A percentile compares a stretch with the other conserved stretches of the same genome.
phyloP scores from a whole-genome alignment of 35 echinoderm and acorn worm species.

The Patiria miniata region DNA sequence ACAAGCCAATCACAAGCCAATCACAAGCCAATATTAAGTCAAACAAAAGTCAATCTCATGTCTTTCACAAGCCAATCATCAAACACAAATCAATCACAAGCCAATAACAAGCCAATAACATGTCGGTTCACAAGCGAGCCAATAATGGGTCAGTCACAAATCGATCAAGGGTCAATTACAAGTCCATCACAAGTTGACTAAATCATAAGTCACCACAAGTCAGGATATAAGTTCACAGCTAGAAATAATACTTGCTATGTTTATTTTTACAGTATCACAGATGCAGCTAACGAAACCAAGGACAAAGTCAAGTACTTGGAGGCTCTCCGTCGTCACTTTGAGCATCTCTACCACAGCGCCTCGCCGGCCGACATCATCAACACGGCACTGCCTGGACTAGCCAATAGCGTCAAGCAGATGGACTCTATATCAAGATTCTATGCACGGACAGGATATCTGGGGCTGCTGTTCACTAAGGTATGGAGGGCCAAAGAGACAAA shows the following conservation, averaged over 20 bases:
- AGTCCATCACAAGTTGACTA: no score
- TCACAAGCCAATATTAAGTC: no score
- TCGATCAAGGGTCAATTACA: no score
- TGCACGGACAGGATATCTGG: slow-evolving; percentile 86
- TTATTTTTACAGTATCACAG: slow-evolving; percentile 73
- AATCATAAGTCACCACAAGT: no score
- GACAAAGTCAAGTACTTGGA: slow-evolving; percentile 98
- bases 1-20: no score
- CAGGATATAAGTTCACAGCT: no score
- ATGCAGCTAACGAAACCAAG: slow-evolving; percentile 97
- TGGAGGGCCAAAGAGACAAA: background rate
- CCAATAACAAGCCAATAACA: no score
- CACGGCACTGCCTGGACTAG: slow-evolving; percentile 79
- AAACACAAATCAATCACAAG: no score
- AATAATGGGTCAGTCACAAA: no score
- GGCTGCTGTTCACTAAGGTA: slow-evolving; percentile 94
- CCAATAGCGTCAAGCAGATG: slow-evolving; percentile 98
- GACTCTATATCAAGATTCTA: slow-evolving; percentile 99
- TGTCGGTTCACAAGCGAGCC: no score
- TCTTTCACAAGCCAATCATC: no score
- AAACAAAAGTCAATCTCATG: no score
- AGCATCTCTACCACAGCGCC: slow-evolving; percentile 86
- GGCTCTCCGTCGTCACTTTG: slow-evolving; percentile 88
- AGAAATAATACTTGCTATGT: background rate
- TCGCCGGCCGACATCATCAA: slow-evolving; percentile 79